These are phyloP conservation scores for Hemiprocne comata DNA, from an alignment of 2,113 vertebrate species.

Conservation along the genomic window DNA sequence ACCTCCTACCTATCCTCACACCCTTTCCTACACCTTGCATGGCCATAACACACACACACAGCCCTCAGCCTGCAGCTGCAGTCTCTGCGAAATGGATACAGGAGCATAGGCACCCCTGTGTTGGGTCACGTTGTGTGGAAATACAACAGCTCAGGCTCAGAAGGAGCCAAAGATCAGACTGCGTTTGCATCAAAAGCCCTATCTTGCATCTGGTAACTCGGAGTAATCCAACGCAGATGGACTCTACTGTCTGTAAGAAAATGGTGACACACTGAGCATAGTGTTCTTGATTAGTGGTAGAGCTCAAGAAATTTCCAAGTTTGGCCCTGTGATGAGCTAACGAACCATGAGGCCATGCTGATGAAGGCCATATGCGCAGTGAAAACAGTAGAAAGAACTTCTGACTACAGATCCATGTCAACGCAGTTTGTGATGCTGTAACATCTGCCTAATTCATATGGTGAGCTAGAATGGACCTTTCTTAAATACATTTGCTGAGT, in stretches of 20 bases:
- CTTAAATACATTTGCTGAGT: not conserved
- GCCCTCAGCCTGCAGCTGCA: fast-evolving
- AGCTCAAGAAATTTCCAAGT: not conserved
- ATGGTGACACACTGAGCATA: not conserved
- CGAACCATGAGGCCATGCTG: not conserved
- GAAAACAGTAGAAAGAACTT: not conserved
- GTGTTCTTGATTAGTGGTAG: not conserved
- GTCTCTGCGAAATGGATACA: fast-evolving
- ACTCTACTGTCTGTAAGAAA: not conserved
- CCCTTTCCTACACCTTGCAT: not conserved
- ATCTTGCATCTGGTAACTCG: not conserved
- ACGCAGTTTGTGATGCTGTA: not conserved
- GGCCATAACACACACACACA: not conserved
- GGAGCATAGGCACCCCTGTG: fast-evolving
- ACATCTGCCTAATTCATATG: not conserved
- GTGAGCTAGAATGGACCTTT: not conserved
- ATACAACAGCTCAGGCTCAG: not conserved
- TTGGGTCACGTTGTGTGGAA: not conserved
- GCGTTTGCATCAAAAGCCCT: not conserved
- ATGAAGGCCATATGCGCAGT: not conserved
- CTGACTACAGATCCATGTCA: not conserved
- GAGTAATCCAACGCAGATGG: not conserved
- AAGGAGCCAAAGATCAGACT: not conserved
- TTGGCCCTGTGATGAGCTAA: not conserved
- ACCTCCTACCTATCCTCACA: not conserved